A percentile compares a stretch with the other conserved stretches of the same genome.
Evolutionary conservation across 64 coral and sea anemone genomes (phyloP).

Genomic region (Trachythela sp.): DNA sequence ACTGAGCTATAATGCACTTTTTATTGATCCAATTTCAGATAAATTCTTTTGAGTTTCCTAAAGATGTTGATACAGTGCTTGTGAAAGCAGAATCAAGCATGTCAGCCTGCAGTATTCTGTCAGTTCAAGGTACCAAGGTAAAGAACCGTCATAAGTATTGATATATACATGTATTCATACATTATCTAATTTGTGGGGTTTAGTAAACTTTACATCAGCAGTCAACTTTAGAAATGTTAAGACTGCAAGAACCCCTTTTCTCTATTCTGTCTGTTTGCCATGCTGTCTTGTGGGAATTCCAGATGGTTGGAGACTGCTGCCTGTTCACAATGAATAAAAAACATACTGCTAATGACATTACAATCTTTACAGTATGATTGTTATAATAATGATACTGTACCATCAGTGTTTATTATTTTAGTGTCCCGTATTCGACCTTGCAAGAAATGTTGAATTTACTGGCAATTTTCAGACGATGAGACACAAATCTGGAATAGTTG

Average conservation of each 20-base stretch:
- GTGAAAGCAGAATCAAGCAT: constrained; percentile 33
- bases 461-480: constrained; percentile 94
- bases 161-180: background rate
- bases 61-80: constrained; percentile 27
- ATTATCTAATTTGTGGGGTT: too few species aligned
- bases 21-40: background rate
- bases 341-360: too few species aligned
- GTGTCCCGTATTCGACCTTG: constrained; percentile 89
- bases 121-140: constrained; percentile 65
- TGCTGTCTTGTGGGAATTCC: too few species aligned
- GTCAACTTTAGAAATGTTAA: too few species aligned
- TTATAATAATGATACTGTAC: too few species aligned
- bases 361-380: too few species aligned
- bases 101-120: constrained; percentile 51
- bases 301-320: background rate
- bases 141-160: background rate
- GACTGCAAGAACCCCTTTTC: too few species aligned
- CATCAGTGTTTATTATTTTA: background rate
- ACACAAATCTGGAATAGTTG: constrained; percentile 75
- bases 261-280: too few species aligned
- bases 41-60: constrained; percentile 42
- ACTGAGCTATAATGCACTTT: background rate
- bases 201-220: too few species aligned
- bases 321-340: background rate
- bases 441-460: constrained; percentile 92